Base-by-base conservation (phyloP, 2,113 vertebrate species). In the Amphilophus citrinellus region DNA sequence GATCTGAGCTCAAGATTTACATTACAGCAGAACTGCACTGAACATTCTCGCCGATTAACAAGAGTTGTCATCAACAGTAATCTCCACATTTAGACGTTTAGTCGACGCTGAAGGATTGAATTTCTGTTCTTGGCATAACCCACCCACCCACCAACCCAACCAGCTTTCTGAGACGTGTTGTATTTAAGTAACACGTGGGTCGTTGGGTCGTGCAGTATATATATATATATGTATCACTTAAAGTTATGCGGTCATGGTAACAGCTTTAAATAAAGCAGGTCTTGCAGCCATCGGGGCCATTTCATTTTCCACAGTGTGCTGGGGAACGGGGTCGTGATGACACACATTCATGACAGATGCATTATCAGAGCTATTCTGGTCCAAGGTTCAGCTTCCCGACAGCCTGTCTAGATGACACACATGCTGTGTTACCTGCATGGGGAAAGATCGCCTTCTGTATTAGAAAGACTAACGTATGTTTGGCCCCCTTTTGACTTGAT, bases 331-430 rank as follows among this genome's bases (percentile, higher is more conserved):
- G 83, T 89, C 87, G 84, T 73, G 89, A 92, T 93, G 92, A 94
- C 92, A 92, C 90, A 85, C 84, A 30, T 92, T 88, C 88, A 88
- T 88, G 88, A 93, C 89, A 91, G 93, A 92, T 92, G 88, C 90
- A 87, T 92, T 94, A 94, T 94, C 91, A 85, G 87, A 88, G 89
- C 92, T 94, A 93, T 95, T 95, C 88, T 86, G 65, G 93, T 91
- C 87, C 90, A 90, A 90, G 89, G 88, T 88, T 91, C 86, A 76
- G 83, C 86, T 87, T 87, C 57, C 79, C 91, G 83, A 92, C 91
- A 90, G 88, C 39, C 71, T 80, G 89, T 88, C 90, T 86, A 79
- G 86, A 57, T 84, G 83, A 80, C 47, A 59, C 80, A 30, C 60
- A 77, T 39, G 13, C 79, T 76, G 66, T 60, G 58, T 47, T 50